A percentile compares a stretch with the other conserved stretches of the same genome.
Evolutionary conservation across 2,888 invertebrate species (phyloP).

Genomic region (Eupithecia pulchellata): DNA sequence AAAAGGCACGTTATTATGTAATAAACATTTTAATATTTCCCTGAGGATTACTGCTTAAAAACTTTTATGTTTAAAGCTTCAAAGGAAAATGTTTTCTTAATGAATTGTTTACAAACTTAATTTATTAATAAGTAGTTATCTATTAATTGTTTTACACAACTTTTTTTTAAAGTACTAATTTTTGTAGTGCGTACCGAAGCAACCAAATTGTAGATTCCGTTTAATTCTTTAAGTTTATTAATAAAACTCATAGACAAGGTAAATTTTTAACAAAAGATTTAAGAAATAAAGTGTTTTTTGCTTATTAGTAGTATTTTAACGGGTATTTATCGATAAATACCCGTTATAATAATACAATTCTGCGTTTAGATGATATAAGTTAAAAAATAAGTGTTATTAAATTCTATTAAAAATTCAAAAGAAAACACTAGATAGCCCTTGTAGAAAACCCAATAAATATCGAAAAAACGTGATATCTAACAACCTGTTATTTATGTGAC

Average conservation of each 20-base stretch:
- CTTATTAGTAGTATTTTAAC: too few species aligned
- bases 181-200: too few species aligned
- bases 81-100: not conserved
- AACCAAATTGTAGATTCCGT: too few species aligned
- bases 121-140: not conserved
- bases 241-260: too few species aligned
- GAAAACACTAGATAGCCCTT: not conserved
- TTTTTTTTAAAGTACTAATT: not conserved
- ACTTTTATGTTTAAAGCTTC: not conserved
- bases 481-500: not conserved
- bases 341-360: too few species aligned
- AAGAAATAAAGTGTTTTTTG: too few species aligned
- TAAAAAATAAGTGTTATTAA: too few species aligned
- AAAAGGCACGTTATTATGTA: not conserved
- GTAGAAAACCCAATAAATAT: not conserved
- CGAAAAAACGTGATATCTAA: not conserved
- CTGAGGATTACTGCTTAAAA: not conserved
- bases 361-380: too few species aligned
- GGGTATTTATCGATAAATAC: too few species aligned
- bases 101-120: not conserved
- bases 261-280: too few species aligned
- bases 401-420: too few species aligned
- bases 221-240: too few species aligned
- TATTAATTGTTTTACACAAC: not conserved
- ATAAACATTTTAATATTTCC: not conserved